Conservation (phyloP, 1,140 invertebrate genomes). For the Scaptomyza hsui region DNA sequence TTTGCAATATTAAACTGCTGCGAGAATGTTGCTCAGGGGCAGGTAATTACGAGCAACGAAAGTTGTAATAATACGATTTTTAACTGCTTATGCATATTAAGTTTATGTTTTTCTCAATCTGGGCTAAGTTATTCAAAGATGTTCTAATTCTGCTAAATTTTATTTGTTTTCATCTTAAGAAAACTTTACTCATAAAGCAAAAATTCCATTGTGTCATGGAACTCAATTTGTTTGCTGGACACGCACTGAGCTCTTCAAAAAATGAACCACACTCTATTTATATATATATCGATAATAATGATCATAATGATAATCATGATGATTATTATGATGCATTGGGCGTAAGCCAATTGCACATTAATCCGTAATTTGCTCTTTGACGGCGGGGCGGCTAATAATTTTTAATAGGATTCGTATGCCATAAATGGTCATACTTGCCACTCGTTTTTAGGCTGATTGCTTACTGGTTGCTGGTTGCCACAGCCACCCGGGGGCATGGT, state of each 20-base stretch:
- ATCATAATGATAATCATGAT: not conserved
- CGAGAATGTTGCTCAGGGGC: not conserved
- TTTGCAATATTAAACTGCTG: constrained; percentile 31
- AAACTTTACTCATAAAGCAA: not conserved
- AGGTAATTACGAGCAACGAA: constrained; percentile 40
- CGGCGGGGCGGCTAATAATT: constrained; percentile 66
- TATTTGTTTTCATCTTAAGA: too few relatives aligned
- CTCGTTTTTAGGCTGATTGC: constrained; percentile 54
- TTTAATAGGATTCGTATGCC: constrained; percentile 71
- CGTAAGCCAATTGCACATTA: constrained; percentile 63
- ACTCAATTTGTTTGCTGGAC: constrained; percentile 51
- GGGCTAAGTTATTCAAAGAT: not conserved
- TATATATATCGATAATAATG: not conserved
- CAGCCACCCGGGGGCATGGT: too few relatives aligned
- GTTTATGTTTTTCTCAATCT: not conserved
- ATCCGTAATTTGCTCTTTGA: constrained; percentile 71
- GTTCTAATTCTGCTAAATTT: too few relatives aligned
- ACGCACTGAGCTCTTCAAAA: constrained; percentile 28
- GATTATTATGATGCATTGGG: constrained; percentile 1
- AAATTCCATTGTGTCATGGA: constrained; percentile 12
- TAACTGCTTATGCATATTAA: not conserved
- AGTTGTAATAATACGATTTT: not conserved
- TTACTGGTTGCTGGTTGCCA: not conserved
- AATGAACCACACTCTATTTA: not conserved
- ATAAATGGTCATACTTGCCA: constrained; percentile 70